Evolutionary conservation across 2,113 vertebrate genomes (phyloP), one percentile per base, ranked within the genome.

Genomic region (Amphiprion ocellaris): DNA sequence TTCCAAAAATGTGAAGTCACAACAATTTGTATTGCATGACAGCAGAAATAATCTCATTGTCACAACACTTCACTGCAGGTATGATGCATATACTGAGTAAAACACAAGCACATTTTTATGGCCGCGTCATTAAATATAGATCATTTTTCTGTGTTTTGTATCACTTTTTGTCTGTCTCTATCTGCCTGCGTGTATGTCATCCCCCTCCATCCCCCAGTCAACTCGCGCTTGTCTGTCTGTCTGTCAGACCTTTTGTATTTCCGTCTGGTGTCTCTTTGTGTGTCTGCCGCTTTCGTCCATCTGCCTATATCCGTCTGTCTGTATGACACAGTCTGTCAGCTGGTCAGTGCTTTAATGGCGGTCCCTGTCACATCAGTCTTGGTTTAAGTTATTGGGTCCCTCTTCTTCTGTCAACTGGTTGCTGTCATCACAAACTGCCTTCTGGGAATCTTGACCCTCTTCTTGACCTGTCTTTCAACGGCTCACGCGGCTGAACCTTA

Each of bases 321-420:
- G 62, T 64, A 58, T 82, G 79, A 83, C 90, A 88, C 85, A 69
- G 53, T 77, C 76, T 87, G 81, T 92, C 89, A 87, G 84, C 74
- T 71, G 82, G 78, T 79, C 86, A 70, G 76, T 26, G 61, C 81
- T 63, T 91, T 86, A 89, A 87, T 90, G 81, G 87, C 11, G 14
- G 74, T 47, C 69, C 50, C 87, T 86, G 89, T 90, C 87, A 88
- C 62, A 86, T 90, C 82, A 83, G 66, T 83, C 81, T 69, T 53
- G 63, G 71, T 87, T 82, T 79, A 87, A 73, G 83, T 89, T 80
- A 60, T 58, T 72, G 60, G 71, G 65, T 81, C 81, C 66, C 63
- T 83, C 61, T 79, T 28, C 12, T 44, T 89, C 89, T 84, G 84
- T 90, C 92, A 90, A 80, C 60, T 73, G 55, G 60, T 75, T 79